Conservation (phyloP, 2,797 vertebrate species). For the Cossypha caffra region DNA sequence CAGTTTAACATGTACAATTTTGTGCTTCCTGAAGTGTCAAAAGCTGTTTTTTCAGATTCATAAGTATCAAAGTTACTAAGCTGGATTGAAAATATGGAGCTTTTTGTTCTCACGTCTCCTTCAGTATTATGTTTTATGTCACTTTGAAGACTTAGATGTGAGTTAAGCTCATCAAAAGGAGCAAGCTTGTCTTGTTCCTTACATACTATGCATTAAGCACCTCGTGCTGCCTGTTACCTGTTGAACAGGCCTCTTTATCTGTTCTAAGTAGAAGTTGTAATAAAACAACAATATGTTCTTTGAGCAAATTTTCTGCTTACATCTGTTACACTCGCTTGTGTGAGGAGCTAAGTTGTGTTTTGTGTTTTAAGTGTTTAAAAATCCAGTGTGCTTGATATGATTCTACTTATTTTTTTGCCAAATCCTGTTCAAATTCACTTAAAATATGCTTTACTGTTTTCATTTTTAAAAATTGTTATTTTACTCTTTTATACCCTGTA, state of each 20-base stretch:
- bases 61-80: background rate
- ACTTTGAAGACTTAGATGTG: background rate
- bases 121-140: background rate
- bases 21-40: background rate
- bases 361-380: background rate
- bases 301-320: background rate
- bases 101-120: background rate
- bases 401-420: background rate
- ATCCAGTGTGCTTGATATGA: background rate
- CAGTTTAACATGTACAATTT: background rate
- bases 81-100: background rate
- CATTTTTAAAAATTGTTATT: background rate
- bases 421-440: background rate
- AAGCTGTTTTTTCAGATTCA: background rate
- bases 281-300: background rate
- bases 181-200: background rate
- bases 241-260: background rate
- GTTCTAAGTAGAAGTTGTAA: background rate
- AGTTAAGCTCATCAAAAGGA: background rate
- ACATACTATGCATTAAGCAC: rapidly evolving
- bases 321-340: background rate
- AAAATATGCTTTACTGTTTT: background rate
- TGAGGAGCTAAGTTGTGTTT: background rate
- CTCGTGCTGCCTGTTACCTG: background rate
- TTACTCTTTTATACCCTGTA: background rate